These are phyloP conservation scores for Trichogramma evanescens DNA, from an alignment of 2,888 invertebrate species.

Conservation along the genomic window DNA sequence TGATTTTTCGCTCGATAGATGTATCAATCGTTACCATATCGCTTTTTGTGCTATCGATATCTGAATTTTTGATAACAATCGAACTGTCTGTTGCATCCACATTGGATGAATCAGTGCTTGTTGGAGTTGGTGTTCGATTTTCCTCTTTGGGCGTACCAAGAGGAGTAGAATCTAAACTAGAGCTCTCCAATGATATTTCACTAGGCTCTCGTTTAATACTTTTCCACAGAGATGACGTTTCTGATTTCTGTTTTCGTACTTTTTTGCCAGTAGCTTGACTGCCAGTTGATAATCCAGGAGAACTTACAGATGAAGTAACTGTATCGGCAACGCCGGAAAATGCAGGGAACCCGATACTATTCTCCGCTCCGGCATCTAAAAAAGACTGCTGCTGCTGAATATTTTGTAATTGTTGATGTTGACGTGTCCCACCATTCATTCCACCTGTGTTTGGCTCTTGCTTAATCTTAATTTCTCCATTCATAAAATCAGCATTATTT, in stretches of 20 bases:
- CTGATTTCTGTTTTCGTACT: constrained; percentile 56
- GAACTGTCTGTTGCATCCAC: constrained; percentile 48
- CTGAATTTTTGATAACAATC: constrained; percentile 51
- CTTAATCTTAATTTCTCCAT: constrained; percentile 44
- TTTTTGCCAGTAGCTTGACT: constrained; percentile 50
- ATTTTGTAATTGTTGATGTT: constrained; percentile 33
- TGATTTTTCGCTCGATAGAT: constrained; percentile 52
- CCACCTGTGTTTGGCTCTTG: constrained; percentile 39
- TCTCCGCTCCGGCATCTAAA: constrained; percentile 49
- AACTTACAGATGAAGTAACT: constrained; percentile 9
- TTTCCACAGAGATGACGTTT: constrained; percentile 54
- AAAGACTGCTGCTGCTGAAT: constrained; percentile 44
- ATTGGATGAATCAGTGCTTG: constrained; percentile 31
- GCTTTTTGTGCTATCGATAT: constrained; percentile 27
- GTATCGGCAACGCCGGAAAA: constrained; percentile 47
- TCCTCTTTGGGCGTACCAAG: constrained; percentile 52
- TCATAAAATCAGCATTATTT: constrained; percentile 41
- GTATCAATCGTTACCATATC: no score
- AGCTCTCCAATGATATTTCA: constrained; percentile 58
- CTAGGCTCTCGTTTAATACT: constrained; percentile 52
- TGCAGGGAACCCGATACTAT: constrained; percentile 49
- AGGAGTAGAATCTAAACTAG: constrained; percentile 56
- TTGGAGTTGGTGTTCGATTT: constrained; percentile 50
- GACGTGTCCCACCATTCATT: constrained; percentile 35
- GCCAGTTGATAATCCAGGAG: constrained; percentile 23